Evolutionary conservation across 2,888 invertebrate species (phyloP).

Genomic region (Plemyria rubiginata): DNA sequence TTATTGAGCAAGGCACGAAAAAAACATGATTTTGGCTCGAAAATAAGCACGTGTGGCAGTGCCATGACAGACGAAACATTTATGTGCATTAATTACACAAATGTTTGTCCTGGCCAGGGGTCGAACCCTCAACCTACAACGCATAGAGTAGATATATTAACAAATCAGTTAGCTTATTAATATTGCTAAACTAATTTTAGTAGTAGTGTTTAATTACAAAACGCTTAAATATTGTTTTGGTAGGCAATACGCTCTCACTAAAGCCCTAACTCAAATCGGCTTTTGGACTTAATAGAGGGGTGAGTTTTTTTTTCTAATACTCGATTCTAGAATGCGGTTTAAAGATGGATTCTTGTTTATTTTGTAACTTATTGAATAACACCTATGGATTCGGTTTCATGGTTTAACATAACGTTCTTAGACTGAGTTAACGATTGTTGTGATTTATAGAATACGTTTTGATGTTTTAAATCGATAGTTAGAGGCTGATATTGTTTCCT

Average conservation of each 20-base stretch:
- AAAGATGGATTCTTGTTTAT: slow-evolving; percentile 48
- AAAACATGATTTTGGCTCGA: too few relatives aligned
- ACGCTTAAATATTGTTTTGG: too few relatives aligned
- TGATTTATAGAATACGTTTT: slow-evolving; percentile 7
- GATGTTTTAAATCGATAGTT: slow-evolving; percentile 7
- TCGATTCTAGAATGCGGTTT: slow-evolving; percentile 46
- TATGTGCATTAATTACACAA: too few relatives aligned
- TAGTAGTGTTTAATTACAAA: too few relatives aligned
- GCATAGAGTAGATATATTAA: too few relatives aligned
- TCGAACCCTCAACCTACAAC: too few relatives aligned
- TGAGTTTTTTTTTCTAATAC: slow-evolving; percentile 49
- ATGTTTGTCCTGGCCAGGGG: too few relatives aligned
- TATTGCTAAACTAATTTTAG: too few relatives aligned
- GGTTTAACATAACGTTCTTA: not conserved
- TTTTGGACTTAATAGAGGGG: slow-evolving; percentile 54
- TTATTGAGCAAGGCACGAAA: too few relatives aligned
- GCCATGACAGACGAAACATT: too few relatives aligned
- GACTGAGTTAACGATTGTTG: slow-evolving; percentile 14
- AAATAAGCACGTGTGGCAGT: too few relatives aligned
- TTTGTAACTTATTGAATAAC: slow-evolving; percentile 48
- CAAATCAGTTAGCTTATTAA: too few relatives aligned
- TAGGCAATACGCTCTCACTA: slow-evolving; percentile 31
- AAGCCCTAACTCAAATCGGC: slow-evolving; percentile 42
- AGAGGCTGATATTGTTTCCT: not conserved
- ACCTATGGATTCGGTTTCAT: slow-evolving; percentile 26